Evolutionary conservation across 2,113 vertebrate genomes (phyloP).

Genomic region (Psittacula cyanocephala): DNA sequence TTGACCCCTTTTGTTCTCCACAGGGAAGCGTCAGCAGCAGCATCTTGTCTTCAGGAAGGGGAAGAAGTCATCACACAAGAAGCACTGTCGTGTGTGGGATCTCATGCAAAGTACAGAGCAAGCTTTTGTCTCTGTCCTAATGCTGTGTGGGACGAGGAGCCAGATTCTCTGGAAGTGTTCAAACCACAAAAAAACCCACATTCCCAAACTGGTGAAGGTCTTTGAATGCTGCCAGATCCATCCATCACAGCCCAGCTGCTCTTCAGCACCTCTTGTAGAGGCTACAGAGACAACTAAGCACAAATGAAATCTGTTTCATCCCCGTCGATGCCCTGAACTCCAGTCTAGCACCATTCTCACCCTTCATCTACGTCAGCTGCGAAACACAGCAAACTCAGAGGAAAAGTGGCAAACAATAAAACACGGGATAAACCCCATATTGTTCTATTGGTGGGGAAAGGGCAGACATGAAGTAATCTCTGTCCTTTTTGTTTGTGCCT

Average conservation of each 20-base stretch:
- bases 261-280: not conserved
- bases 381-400: not conserved
- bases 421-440: not conserved
- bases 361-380: not conserved
- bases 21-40: not conserved
- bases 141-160: not conserved
- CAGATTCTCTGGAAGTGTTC: not conserved
- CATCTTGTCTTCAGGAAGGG: not conserved
- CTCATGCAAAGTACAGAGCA: not conserved
- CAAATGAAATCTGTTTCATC: not conserved
- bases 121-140: not conserved
- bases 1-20: not conserved
- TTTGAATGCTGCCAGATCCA: not conserved
- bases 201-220: not conserved
- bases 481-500: not conserved
- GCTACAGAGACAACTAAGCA: not conserved
- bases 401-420: not conserved
- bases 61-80: not conserved
- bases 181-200: not conserved
- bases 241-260: not conserved
- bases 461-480: not conserved
- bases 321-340: not conserved
- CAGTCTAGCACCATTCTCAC: not conserved
- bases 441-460: not conserved
- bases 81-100: not conserved